Base-by-base conservation (phyloP, 2,888 invertebrate species). In the Mythimna impura region DNA sequence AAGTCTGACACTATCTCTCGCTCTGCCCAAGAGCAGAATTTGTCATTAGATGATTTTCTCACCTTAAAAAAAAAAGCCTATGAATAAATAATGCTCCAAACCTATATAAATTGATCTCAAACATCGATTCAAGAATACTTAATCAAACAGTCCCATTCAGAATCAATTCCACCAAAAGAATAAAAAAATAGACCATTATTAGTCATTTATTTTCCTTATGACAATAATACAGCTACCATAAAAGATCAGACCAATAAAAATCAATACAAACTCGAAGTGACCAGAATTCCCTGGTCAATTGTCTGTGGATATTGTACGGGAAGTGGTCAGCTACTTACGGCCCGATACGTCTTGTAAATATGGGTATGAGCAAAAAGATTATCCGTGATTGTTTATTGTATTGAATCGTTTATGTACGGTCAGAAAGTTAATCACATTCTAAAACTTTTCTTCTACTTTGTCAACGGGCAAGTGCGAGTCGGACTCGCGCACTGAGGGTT, bases 341-440 rank as follows among this genome's bases (percentile, higher is more conserved):
- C 58, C 91, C 94, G 86, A 94, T 93, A 92, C 82, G 84, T 86
- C 87, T 87, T 84, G 86, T 88, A 89, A 89, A 88, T 89, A 86
- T 85, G 89, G 87, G 80, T 83, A 86, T 79, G 89, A 93, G 87
- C 90, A 95, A 94, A 95, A 95, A 91, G 89, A 76, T 84, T 82
- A 87, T 81, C 88, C 88, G 86, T 93, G 93, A 93, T 93, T 93
- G 93, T 94, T 94, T 93, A 93, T 94, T 93, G 94, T 95, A 95
- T 95, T 94, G 94, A 95, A 95, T 94, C 93, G 93, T 94, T 93
- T 89, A 90, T 65, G 94, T 93, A 95, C 88, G 82, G 89, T 81
- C 71, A 65, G 63, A 55, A 52, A 73, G 0, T 8, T 1, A 66
- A n/a, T 52, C n/a, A 9, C 3, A 20, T 20, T 47, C 17, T 47